Conservation (phyloP, 2,797 vertebrate genomes). For the Crossoptilon crossoptilon region DNA sequence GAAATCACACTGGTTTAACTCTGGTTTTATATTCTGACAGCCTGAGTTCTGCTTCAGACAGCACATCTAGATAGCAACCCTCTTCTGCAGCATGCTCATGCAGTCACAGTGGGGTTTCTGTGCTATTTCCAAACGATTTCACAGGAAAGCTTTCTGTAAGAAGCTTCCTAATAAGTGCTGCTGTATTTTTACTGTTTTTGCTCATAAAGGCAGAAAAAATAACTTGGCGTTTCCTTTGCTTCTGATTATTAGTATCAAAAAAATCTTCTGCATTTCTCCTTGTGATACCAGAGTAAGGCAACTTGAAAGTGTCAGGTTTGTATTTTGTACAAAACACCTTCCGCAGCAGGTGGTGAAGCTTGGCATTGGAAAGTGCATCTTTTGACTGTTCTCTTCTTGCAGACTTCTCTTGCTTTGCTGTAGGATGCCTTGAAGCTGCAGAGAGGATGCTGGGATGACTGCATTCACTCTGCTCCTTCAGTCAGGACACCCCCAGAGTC, state of each 20-base stretch:
- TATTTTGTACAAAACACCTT: not conserved
- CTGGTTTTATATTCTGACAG: not conserved
- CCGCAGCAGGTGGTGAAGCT: not conserved
- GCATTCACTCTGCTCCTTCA: not conserved
- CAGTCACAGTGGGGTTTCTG: not conserved
- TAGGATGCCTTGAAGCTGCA: not conserved
- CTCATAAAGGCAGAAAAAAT: not conserved
- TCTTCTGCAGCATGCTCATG: not conserved
- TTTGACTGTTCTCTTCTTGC: not conserved
- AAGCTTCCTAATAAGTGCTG: not conserved
- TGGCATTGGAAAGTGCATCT: rapidly evolving
- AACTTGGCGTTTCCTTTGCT: not conserved
- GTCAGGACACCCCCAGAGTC: not conserved
- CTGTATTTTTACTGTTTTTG: not conserved
- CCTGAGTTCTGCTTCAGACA: not conserved
- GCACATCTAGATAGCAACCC: not conserved
- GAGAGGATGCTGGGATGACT: not conserved
- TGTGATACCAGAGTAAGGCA: rapidly evolving
- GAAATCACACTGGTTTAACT: not conserved
- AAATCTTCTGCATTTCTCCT: not conserved
- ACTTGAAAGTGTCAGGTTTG: not conserved
- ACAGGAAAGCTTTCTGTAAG: not conserved
- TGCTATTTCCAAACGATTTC: not conserved
- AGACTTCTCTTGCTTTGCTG: not conserved
- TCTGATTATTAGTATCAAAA: not conserved